phyloP scores from a whole-genome alignment of 2,888 invertebrate species.

The Lepidochrysops patricia region DNA sequence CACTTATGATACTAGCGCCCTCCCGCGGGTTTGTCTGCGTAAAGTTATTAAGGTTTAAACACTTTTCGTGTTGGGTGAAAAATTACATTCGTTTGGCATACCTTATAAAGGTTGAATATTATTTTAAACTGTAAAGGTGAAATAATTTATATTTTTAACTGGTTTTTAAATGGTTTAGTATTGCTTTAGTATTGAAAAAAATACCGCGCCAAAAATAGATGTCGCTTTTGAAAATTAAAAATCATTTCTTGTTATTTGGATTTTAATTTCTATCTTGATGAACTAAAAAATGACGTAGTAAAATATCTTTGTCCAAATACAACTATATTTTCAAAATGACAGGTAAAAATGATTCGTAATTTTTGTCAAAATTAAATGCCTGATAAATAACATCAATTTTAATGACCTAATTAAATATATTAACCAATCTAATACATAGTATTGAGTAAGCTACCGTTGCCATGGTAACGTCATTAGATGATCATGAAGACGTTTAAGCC shows the following conservation, averaged over 20 bases:
- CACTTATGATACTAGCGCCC: conserved; percentile 3
- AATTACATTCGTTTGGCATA: conserved; percentile 16
- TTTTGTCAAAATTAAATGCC: not conserved
- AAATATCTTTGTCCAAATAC: too few species aligned
- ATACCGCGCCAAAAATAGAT: conserved; percentile 7
- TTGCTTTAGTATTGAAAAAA: too few species aligned
- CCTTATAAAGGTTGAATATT: conserved; percentile 16
- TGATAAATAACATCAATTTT: not conserved
- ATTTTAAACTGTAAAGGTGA: conserved; percentile 18
- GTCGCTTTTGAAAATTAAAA: not conserved
- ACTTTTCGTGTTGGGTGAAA: conserved; percentile 9
- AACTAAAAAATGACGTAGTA: too few species aligned
- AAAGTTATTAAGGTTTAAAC: conserved; percentile 1
- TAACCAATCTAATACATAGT: not conserved
- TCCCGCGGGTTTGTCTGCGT: not conserved
- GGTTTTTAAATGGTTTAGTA: too few species aligned
- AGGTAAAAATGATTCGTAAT: too few species aligned
- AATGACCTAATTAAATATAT: not conserved
- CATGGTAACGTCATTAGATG: not conserved
- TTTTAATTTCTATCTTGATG: too few species aligned
- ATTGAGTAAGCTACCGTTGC: not conserved
- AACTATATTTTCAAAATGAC: not conserved
- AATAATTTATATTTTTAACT: too few species aligned
- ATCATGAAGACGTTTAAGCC: not conserved
- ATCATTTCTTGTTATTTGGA: too few species aligned